phyloP scores from a whole-genome alignment of 2,888 invertebrate species.

The Psylliodes chrysocephalus region DNA sequence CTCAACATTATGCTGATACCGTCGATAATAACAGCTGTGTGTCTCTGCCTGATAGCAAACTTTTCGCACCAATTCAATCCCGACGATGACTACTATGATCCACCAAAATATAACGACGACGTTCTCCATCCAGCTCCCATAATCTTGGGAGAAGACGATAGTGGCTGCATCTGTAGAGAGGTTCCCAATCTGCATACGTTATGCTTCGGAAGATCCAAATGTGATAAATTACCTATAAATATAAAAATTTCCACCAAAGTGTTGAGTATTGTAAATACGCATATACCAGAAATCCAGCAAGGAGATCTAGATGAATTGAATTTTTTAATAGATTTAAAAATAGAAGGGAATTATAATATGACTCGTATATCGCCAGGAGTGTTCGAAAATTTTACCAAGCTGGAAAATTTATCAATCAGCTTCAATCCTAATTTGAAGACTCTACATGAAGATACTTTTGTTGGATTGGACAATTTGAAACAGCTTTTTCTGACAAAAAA shows the following conservation, averaged over 20 bases:
- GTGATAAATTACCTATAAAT: slow-evolving; percentile 66
- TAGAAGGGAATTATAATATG: slow-evolving; percentile 69
- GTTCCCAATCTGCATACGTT: slow-evolving; percentile 61
- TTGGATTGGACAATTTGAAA: slow-evolving; percentile 66
- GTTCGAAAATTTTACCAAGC: slow-evolving; percentile 63
- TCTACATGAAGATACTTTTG: slow-evolving; percentile 65
- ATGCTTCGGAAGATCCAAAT: slow-evolving; percentile 68
- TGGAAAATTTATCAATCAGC: slow-evolving; percentile 68
- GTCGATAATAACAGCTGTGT: not conserved
- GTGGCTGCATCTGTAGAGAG: slow-evolving; percentile 68
- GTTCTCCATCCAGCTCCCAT: slow-evolving; percentile 10
- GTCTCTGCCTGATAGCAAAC: not conserved
- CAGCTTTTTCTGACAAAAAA: slow-evolving; percentile 69
- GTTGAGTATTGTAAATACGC: slow-evolving; percentile 66
- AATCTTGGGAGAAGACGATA: slow-evolving; percentile 35
- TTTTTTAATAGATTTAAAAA: slow-evolving; percentile 64
- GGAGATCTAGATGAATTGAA: slow-evolving; percentile 64
- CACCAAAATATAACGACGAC: slow-evolving; percentile 16
- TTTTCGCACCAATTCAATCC: slow-evolving; percentile 5
- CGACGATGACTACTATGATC: slow-evolving; percentile 20
- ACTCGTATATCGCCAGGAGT: slow-evolving; percentile 64
- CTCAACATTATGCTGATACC: slow-evolving; percentile 14
- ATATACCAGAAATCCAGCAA: slow-evolving; percentile 62
- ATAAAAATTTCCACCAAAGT: slow-evolving; percentile 61
- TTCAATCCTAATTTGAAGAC: slow-evolving; percentile 66